Evolutionary conservation across 2,113 vertebrate genomes (phyloP), one percentile per base, ranked within the genome.

Genomic region (Gracilinanus agilis): DNA sequence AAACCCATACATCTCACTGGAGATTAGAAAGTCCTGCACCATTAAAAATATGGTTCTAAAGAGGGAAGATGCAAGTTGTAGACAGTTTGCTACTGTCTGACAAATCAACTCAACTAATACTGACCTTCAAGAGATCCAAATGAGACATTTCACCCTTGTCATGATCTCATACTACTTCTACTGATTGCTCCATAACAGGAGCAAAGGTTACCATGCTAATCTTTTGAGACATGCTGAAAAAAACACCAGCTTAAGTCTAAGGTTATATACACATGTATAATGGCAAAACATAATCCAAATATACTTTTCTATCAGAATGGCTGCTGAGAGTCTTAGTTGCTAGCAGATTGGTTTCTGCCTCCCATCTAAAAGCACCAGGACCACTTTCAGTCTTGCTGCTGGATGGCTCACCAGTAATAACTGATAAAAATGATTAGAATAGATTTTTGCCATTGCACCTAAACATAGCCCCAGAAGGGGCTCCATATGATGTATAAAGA

Each of bases 11-110:
- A n/a, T 94, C 49, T 54, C 49, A 54, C 53, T 2, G 8, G 95
- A n/a, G 94, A 96, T 92, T 34, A 97, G 89, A 11, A 91, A 97
- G 55, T 21, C 24, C 58, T 89, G 29, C 25, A 10, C n/a, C 83
- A 1, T 29, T 49, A 89, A 75, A 44, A n/a, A 83, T 21, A 89
- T 24, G 27, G 54, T 49, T 55, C n/a, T 91, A 27, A 94, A 95
- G 96, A 93, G 53, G 53, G 4, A 95, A 10, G 12, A 25, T 12
- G 83, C 27, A 27, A 92, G n/a, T 61, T 89, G 67, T 54, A n/a
- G 67, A 23, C 8, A 93, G 40, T 24, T 16, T 49, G 90, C 89
- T 24, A 27, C 44, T 90, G 49, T 53, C 89, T 90, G 44, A 11
- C 44, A 49, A 53, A 44, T 24, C 9, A 40, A 92, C 61, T 58